Base-by-base conservation (phyloP, 2,797 vertebrate genomes). In the Bovichtus diacanthus region DNA sequence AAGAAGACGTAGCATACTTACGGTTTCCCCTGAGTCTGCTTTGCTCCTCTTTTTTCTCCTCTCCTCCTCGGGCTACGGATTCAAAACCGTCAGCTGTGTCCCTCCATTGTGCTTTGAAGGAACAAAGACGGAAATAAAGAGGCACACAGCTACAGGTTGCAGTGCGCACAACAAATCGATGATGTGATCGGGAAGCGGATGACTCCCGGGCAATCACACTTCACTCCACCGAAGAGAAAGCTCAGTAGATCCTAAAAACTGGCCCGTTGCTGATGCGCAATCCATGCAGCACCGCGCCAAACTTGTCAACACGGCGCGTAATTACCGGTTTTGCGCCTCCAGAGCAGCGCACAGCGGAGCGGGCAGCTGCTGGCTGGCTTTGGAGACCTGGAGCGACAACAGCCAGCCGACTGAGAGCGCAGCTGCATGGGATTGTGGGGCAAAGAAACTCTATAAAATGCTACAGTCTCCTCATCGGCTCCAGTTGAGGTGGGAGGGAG, bases 21-120 rank as follows among this genome's bases (percentile, higher is more conserved):
- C 93, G 79, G 78, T 93, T 87, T 82, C 69, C 82, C 75, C 59
- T 16, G 62, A 76, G 85, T 82, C 70, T 78, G 81, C 84, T 75
- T 73, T 70, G 44, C 76, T 85, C 63, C 67, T 75, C 76, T 75
- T 75, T 69, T 66, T 64, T 65, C 60, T 55, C 83, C 74, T 87
- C 73, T 93, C 81, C 87, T 91, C 88, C 76, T 80, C 76, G 66
- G 84, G 82, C 77, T 87, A 70, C 61, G 59, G 82, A 90, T 87
- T 85, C 72, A 82, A 77, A 87, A 89, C 78, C 92, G 94, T 96
- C 95, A 96, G 94, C 93, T 95, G 86, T 76, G 93, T 92, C 82
- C 87, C 82, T 93, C 91, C 95, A 95, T 95, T 81, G 85, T 78
- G 86, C 79, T 82, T 90, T 59, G 50, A 79, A 68, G 83, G 84